phyloP scores from a whole-genome alignment of 2,888 invertebrate genomes.

The Cerceris ruficornis region DNA sequence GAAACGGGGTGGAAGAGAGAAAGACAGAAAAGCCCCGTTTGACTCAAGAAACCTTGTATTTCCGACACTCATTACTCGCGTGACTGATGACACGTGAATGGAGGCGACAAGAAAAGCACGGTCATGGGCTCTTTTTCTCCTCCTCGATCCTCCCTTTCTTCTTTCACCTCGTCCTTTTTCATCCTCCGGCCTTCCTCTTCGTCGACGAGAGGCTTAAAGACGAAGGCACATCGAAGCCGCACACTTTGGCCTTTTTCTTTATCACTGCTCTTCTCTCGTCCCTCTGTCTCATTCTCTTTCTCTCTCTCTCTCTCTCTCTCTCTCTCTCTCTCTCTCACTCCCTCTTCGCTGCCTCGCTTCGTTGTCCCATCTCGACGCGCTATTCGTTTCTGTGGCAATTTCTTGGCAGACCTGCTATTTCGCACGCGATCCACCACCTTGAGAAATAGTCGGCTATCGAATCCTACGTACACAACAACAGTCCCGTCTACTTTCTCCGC shows the following conservation, averaged over 20 bases:
- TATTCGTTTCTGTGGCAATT: constrained; percentile 29
- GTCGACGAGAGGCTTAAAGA: constrained; percentile 4
- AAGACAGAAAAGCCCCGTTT: constrained; percentile 51
- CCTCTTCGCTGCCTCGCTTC: not conserved
- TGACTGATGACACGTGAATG: constrained; percentile 77
- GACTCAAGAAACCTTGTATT: constrained; percentile 73
- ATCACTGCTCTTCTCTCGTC: constrained; percentile 13
- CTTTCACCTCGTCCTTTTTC: constrained; percentile 31
- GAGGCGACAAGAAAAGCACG: constrained; percentile 73
- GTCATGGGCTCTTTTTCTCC: constrained; percentile 50
- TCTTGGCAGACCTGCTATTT: constrained; percentile 49
- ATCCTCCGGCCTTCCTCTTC: not conserved
- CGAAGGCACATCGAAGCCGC: constrained; percentile 26
- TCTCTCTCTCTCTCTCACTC: not conserved
- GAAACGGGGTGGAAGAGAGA: constrained; percentile 26
- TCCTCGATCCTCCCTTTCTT: constrained; percentile 20
- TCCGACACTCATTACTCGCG: constrained; percentile 77
- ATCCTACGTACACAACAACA: constrained; percentile 1
- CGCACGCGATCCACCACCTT: constrained; percentile 60
- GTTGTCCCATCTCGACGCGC: not conserved
- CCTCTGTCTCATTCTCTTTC: no score
- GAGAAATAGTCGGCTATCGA: constrained; percentile 4
- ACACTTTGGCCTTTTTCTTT: constrained; percentile 36
- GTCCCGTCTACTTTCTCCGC: constrained; percentile 12
- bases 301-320: not conserved